These are phyloP conservation scores for Lathronympha strigana DNA, from an alignment of 2,888 invertebrate species.

Conservation along the genomic window DNA sequence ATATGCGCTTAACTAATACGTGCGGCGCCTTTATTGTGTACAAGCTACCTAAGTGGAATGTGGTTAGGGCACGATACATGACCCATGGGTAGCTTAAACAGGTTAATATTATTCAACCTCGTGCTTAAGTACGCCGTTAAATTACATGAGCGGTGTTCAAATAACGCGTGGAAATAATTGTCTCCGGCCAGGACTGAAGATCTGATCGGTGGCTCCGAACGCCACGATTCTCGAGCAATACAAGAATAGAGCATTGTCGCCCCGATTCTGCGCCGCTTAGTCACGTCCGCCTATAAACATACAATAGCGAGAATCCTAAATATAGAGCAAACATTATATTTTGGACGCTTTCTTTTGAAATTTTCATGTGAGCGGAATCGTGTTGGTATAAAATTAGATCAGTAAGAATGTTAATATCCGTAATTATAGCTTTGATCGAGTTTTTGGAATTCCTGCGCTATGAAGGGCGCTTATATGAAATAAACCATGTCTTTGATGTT, in stretches of 20 bases:
- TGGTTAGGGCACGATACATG: slow-evolving; percentile 59
- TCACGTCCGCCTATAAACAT: slow-evolving; percentile 66
- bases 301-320: slow-evolving; percentile 58
- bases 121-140: slow-evolving; percentile 48
- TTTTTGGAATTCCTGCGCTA: not conserved
- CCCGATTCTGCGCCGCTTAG: slow-evolving; percentile 63
- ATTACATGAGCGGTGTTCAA: slow-evolving; percentile 48
- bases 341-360: slow-evolving; percentile 54
- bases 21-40: slow-evolving; percentile 48
- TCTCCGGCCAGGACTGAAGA: slow-evolving; percentile 32
- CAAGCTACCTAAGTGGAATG: slow-evolving; percentile 60
- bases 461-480: slow-evolving; percentile 1
- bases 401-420: slow-evolving; percentile 34
- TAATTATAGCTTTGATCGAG: slow-evolving; percentile 39
- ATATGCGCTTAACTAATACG: slow-evolving; percentile 41
- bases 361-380: slow-evolving; percentile 23
- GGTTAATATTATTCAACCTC: slow-evolving; percentile 61
- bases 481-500: not conserved
- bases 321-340: slow-evolving; percentile 57
- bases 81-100: slow-evolving; percentile 59
- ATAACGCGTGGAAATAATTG: slow-evolving; percentile 48
- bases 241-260: slow-evolving; percentile 67
- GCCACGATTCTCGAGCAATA: slow-evolving; percentile 54
- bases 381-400: slow-evolving; percentile 8
- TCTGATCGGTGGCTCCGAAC: slow-evolving; percentile 43